Evolutionary conservation across 2,888 invertebrate species (phyloP).

Genomic region (Mystacides longicornis): DNA sequence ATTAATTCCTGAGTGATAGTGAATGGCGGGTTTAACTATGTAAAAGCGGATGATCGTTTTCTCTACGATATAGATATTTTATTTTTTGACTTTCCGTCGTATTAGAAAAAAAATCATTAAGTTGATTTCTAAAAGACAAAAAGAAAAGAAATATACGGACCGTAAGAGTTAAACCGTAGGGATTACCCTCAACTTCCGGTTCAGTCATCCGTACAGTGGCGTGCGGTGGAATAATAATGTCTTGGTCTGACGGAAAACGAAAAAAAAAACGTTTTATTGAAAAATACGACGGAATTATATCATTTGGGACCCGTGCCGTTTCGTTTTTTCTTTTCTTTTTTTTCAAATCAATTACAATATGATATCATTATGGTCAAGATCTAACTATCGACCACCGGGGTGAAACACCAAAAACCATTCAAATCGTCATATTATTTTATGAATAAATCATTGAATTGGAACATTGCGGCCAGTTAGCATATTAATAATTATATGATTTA

Average conservation of each 20-base stretch:
- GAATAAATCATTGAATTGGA: not conserved
- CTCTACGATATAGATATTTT: no score
- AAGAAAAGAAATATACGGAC: not conserved
- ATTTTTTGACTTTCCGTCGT: no score
- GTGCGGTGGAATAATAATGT: constrained; percentile 8
- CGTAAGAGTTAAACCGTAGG: not conserved
- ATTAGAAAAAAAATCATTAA: no score
- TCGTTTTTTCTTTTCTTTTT: not conserved
- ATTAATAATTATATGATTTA: not conserved
- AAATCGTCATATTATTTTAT: no score
- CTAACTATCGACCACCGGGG: not conserved
- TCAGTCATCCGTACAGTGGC: constrained; percentile 13
- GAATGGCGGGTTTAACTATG: no score
- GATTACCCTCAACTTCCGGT: constrained; percentile 12
- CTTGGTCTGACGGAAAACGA: no score
- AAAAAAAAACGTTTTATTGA: not conserved
- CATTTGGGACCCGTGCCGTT: constrained; percentile 4
- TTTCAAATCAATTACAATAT: not conserved
- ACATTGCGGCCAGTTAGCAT: not conserved
- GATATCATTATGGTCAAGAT: not conserved
- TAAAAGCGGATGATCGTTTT: no score
- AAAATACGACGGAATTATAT: not conserved
- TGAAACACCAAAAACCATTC: not conserved
- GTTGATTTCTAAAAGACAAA: not conserved
- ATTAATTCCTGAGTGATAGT: no score